Percentiles rank a stretch among this genome's conserved stretches.
These are phyloP conservation scores for human DNA, from an alignment of 2,113 vertebrate genomes.

Conservation along the genomic window GRCh38 chr5:103036501-103037000, in stretches of 20 bases:
- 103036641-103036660: background rate
- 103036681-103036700: background rate
- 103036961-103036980: background rate
- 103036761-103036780: background rate
- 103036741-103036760: background rate
- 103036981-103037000: background rate
- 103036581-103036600: background rate
- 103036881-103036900: background rate
- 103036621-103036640: background rate
- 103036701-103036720: background rate
- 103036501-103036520: background rate
- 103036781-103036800: background rate
- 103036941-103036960: background rate
- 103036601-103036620: background rate
- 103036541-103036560: background rate
- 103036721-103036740: background rate
- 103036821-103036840: background rate
- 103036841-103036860: background rate
- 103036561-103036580: background rate
- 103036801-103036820: background rate
- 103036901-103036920: background rate
- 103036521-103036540: background rate
- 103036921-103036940: background rate
- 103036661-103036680: background rate
- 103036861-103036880: background rate